Base-by-base conservation (phyloP, 2,888 invertebrate species). In the Argyra leucocephala region DNA sequence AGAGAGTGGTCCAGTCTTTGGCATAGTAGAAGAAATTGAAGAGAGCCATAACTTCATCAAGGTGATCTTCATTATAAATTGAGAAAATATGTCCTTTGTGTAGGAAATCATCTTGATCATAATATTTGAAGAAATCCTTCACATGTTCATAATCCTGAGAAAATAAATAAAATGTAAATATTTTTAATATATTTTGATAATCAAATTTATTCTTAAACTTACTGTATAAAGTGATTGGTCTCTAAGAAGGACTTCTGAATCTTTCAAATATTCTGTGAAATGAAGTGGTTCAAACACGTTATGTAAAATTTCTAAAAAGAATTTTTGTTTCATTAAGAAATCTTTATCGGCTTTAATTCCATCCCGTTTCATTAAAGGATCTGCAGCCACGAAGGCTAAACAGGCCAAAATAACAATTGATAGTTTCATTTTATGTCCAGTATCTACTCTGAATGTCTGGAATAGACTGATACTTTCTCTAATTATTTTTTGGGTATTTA, bases 1-100 rank as follows among this genome's bases (percentile, higher is more conserved):
- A 83, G 78, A 87, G 85, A 64, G 82, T 83, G 0, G 82, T 81
- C 72, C 84, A 86, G 76, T 85, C 83, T 73, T 83, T 84, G 63
- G 86, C 84, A 67, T 82, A 82, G 76, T 80, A 83, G 73, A 87
- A 81, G 22, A 86, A 74, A 62, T 84, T 78, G 80, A 83, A 86
- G 0, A 86, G 78, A 22, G 22, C 4, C 22, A 22, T 58, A 58
- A 58, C 58, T 58, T 58, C 3, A 10, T 58, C 58, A 22, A 58
- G 22, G 15, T 58, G 58, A 22, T 58, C 58, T 22, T 58, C 58
- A 58, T 58, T 58, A 7, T 22, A 58, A 58, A 58, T 22, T 22
- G 58, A 58, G 22, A 58, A 58, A 9, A 58, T 58, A 22, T 58
- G 58, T 12, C 58, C 58, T 58, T 22, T 58, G 22, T 7, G 58